Evolutionary conservation across 2,888 invertebrate species (phyloP), one percentile per base, ranked within the genome.

Genomic region (Xanthia togata): DNA sequence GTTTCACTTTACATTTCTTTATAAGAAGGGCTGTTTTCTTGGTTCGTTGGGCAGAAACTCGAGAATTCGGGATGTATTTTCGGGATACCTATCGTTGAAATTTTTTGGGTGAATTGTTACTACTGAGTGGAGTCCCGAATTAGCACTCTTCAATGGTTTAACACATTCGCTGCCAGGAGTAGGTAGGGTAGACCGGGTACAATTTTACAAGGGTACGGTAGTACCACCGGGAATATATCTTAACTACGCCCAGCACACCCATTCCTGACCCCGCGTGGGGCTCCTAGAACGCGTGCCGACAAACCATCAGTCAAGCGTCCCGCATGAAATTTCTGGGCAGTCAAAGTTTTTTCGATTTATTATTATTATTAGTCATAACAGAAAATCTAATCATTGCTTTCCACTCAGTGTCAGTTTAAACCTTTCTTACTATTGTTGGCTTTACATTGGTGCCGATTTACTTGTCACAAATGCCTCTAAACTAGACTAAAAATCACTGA

Each of bases 1-100:
- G 69, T 67, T 76, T 80, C 70, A 55, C 78, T 80, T 41, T 73
- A 41, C 41, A 79, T 64, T 78, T 60, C 35, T 47, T 81, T 53
- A 63, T 44, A 12, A 62, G 55, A 35, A 12, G 38, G 35, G 14
- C 78, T 73, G 73, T 83, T 62, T 80, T 71, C 50, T 69, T 78
- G 81, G 71, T 84, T 69, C 68, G 81, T 71, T 80, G 71, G 11
- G 69, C 69, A 80, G 70, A 71, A 70, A 62, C 57, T 41, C 44
- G 14, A 41, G 20, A 53, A 31, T 59, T 44, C 31, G 53, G 31
- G 31, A 26, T 50, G 60, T 26, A 70, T 67, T 23, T 67, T 67
- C 14, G 44, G 47, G 47, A 44, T 59, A 53, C 38, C 4, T 53
- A 55, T 20, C 76, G 41, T 65, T 41, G n/a, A 35, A 76, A 1